Evolutionary conservation across 2,113 vertebrate genomes (phyloP).

Genomic region (Antechinus stuartii): DNA sequence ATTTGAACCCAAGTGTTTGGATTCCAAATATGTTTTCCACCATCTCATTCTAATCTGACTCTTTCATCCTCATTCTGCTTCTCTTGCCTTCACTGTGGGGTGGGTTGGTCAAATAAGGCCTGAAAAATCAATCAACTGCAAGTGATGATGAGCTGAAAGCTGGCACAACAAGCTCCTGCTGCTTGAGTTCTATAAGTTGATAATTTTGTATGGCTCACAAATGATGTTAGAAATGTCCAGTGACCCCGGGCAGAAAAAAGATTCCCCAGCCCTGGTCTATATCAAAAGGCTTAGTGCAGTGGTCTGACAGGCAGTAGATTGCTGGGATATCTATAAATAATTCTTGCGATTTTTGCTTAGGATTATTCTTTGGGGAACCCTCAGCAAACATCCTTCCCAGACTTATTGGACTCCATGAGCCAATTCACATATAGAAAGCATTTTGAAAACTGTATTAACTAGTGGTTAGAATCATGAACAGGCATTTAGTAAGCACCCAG

Average conservation of each 20-base stretch:
- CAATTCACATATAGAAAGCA: not conserved
- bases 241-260: too few relatives aligned
- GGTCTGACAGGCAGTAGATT: not conserved
- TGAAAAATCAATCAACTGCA: too few relatives aligned
- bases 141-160: too few relatives aligned
- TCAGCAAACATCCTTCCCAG: not conserved
- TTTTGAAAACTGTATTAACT: not conserved
- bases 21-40: not conserved
- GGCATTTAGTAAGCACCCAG: not conserved
- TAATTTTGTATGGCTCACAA: too few relatives aligned
- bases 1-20: not conserved
- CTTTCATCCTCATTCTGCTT: not conserved
- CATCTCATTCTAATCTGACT: not conserved
- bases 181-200: too few relatives aligned
- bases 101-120: too few relatives aligned
- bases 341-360: not conserved
- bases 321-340: not conserved
- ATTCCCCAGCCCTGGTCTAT: not conserved
- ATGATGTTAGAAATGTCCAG: too few relatives aligned
- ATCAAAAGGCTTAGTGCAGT: not conserved
- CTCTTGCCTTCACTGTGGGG: not conserved
- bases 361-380: not conserved
- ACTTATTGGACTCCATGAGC: not conserved
- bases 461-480: not conserved
- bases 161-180: too few relatives aligned